Evolutionary conservation across 2,888 invertebrate genomes (phyloP).

Genomic region (Ormyrus rosae): DNA sequence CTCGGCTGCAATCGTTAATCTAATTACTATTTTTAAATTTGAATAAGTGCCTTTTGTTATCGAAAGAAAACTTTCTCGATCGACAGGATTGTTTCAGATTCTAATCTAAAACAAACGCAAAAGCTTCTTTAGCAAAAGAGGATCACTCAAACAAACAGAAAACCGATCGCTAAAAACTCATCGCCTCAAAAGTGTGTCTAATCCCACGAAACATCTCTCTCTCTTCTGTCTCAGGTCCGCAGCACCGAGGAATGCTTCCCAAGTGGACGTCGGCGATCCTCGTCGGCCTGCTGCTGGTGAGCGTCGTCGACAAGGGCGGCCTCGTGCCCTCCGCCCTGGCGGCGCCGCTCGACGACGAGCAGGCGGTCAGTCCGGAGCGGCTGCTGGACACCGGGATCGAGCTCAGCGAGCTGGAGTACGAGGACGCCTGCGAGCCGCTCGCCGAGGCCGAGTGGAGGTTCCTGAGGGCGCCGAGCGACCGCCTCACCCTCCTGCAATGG

Average conservation of each 20-base stretch:
- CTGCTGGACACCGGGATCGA: slow-evolving; percentile 57
- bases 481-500: slow-evolving; percentile 63
- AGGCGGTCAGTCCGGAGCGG: slow-evolving; percentile 4
- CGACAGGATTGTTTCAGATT: no score
- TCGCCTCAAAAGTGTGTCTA: no score
- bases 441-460: slow-evolving; percentile 67
- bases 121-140: no score
- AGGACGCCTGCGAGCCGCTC: slow-evolving; percentile 65
- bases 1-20: no score
- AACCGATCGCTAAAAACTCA: no score
- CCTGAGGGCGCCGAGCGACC: slow-evolving; percentile 62
- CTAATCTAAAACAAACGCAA: no score
- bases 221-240: slow-evolving; percentile 31
- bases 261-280: slow-evolving; percentile 60
- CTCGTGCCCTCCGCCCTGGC: neutral
- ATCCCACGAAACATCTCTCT: no score
- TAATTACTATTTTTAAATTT: no score
- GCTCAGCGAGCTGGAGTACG: slow-evolving; percentile 66
- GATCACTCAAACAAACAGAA: no score
- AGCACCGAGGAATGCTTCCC: slow-evolving; percentile 60
- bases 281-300: slow-evolving; percentile 54
- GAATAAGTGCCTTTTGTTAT: no score
- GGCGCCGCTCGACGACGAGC: neutral
- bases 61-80: no score
- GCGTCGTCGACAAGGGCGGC: slow-evolving; percentile 11